Evolutionary conservation across 2,113 vertebrate species (phyloP).

Genomic region (Salvelinus namaycush): DNA sequence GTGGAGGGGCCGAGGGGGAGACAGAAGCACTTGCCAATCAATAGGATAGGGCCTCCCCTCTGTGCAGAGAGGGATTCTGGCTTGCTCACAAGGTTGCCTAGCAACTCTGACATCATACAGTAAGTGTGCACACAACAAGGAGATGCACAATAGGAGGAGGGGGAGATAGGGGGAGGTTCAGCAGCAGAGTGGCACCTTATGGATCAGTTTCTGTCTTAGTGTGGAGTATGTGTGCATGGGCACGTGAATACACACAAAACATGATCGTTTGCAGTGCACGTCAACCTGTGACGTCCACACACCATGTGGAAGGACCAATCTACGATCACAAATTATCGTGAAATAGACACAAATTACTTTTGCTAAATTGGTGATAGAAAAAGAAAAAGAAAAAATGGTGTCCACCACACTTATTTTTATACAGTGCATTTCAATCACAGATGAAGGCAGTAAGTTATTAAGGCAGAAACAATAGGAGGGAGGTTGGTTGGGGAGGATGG

Average conservation of each 20-base stretch:
- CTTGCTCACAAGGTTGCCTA: constrained; percentile 71
- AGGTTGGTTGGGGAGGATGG: too few species aligned
- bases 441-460: too few species aligned
- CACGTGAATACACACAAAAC: too few species aligned
- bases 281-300: not conserved
- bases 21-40: constrained; percentile 47
- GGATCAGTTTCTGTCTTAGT: constrained; percentile 7
- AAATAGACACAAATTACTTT: too few species aligned
- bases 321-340: too few species aligned
- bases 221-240: constrained; percentile 1
- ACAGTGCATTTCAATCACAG: too few species aligned
- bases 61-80: constrained; percentile 73
- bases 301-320: not conserved
- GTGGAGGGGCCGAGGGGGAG: not conserved
- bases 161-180: constrained; percentile 5
- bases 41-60: constrained; percentile 60
- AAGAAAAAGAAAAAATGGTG: too few species aligned
- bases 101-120: constrained; percentile 71
- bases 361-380: too few species aligned
- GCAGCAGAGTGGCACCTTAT: not conserved
- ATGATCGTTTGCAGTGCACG: too few species aligned
- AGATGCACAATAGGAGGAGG: constrained; percentile 33
- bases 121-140: constrained; percentile 31
- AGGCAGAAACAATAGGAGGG: too few species aligned
- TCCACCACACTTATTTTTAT: too few species aligned